Evolutionary conservation across 2,888 invertebrate genomes (phyloP), one percentile per base, ranked within the genome.

Genomic region (Pammene fasciana): DNA sequence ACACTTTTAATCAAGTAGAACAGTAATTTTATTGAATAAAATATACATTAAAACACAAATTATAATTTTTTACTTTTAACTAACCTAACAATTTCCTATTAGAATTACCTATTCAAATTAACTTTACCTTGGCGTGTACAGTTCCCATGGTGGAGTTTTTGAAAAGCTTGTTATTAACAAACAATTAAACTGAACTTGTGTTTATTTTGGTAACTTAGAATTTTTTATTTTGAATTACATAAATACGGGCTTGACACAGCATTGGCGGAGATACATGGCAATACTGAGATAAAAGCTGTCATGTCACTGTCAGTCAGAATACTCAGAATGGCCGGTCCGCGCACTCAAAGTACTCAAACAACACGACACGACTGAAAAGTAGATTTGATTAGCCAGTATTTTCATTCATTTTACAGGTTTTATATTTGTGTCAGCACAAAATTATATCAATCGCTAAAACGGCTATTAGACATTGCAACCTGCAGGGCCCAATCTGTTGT

Each of bases 81-180:
- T 65, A 71, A 71, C 57, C 61, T 64, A n/a, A 13, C 36, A 16
- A 52, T 16, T n/a, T 56, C 16, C 6, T 18, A 41, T 14, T n/a
- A n/a, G 48, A 11, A 45, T 59, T 61, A 45, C n/a, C 18, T 36
- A 18, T 34, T 46, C 43, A 65, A 16, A 0, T 55, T 8, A 6
- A 57, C 54, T 55, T 77, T 84, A 90, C 91, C 89, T 90, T 90
- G 4, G 90, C 90, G 72, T 90, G 86, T 66, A 89, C 90, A 67
- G 87, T 88, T 45, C 90, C 91, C 90, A 90, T 91, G 76, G 66
- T 74, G 16, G 36, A 54, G 54, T 43, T 60, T 56, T 13, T n/a
- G 48, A 60, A 34, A 14, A 59, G 45, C 57, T 26, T 11, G 57
- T 41, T 36, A 11, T 46, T 56, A 45, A 48, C 10, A 16, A 68